Evolutionary conservation across 1,140 invertebrate species (phyloP), one percentile per base, ranked within the genome.

Genomic region (Galendromus occidentalis): DNA sequence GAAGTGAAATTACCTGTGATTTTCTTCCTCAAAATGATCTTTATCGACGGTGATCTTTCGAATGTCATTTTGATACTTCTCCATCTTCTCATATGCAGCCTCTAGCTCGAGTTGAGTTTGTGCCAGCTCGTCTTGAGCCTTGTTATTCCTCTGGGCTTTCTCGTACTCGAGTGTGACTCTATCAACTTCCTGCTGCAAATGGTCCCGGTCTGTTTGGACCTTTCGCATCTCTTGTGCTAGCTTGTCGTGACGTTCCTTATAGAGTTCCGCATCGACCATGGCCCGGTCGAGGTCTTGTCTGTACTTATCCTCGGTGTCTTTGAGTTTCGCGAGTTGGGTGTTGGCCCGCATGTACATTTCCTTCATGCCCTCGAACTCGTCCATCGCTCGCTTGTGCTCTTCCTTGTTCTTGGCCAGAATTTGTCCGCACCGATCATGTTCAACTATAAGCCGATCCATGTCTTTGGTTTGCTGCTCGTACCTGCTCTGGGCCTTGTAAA

Each of bases 251-350:
- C 88, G 81, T 72, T 92, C 89, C n/a, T 87, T 81, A 47, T 88
- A 81, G 80, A 92, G 86, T 74, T 88, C 85, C 2, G 88, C 75
- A 71, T 89, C 87, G 47, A 88, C 82, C 67, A 80, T 77, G 64
- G 86, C 72, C 70, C 86, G 80, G 71, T 91, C 88, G 67, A 91
- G 79, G 69, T 91, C 88, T 72, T 87, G 86, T 73, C 90, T 88
- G 9, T 86, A 84, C 73, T 92, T 91, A 69, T 92, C 89, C 78
- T 93, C 90, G 70, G 84, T 81, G 73, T 93, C 90, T 74, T 91
- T 89, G 25, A 86, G 84, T 70, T 89, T 81, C 64, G 82, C 83
- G 0, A 92, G 77, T 72, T 92, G 88, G 42, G 91, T 76, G 7
- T 85, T 82, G 0, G 87, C 83, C 44, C 88, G 79, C 70, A 92